A percentile compares a stretch with the other conserved stretches of the same genome.
Evolutionary conservation across 2,888 invertebrate genomes (phyloP).

Genomic region (Agriopis leucophaearia): DNA sequence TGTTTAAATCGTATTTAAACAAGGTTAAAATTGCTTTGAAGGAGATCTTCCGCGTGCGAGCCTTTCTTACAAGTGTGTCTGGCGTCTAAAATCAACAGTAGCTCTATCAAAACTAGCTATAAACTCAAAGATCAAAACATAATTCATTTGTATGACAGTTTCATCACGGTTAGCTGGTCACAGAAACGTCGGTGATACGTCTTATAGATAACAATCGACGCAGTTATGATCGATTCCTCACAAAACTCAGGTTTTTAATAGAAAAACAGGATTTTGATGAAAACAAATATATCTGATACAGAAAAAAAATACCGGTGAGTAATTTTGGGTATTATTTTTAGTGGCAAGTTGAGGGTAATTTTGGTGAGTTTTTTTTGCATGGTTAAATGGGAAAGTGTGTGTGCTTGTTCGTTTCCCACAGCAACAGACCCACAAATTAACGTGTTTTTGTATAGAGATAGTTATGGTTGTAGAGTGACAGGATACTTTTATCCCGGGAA

Average conservation of each 20-base stretch:
- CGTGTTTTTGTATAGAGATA: no score
- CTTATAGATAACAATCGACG: conserved; percentile 47
- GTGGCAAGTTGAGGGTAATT: no score
- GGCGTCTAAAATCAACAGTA: not conserved
- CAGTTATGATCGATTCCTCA: conserved; percentile 42
- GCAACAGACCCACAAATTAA: no score
- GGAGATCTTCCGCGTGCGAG: no score
- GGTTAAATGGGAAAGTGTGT: no score
- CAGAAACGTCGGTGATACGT: conserved; percentile 41
- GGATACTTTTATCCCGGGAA: no score
- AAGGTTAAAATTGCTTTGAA: no score
- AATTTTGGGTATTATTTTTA: not conserved
- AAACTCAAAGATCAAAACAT: conserved; percentile 10
- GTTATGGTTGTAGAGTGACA: no score
- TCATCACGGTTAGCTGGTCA: conserved; percentile 42
- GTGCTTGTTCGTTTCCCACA: no score
- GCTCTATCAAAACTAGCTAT: not conserved
- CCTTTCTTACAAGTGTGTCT: no score
- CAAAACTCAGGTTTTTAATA: conserved; percentile 24
- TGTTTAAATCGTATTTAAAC: no score
- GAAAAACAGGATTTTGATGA: conserved; percentile 11
- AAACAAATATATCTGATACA: not conserved
- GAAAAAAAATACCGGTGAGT: not conserved
- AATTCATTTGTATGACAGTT: conserved; percentile 11
- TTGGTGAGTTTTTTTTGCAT: not conserved